These are phyloP conservation scores for Mycalesis mineus DNA, from an alignment of 2,888 invertebrate genomes.

Conservation along the genomic window DNA sequence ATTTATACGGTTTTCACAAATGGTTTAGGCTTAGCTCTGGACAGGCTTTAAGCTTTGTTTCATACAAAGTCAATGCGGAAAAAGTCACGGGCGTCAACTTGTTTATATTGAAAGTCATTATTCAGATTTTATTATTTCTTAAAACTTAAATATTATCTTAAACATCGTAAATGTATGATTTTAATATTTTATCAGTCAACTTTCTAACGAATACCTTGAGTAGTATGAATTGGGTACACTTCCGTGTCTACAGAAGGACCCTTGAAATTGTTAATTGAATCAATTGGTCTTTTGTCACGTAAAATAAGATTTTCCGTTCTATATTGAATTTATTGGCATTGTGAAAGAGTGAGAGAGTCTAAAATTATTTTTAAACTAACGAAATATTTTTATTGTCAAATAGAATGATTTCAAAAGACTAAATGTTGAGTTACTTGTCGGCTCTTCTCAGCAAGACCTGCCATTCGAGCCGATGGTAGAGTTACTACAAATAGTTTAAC, in stretches of 20 bases:
- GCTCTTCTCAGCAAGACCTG: too few relatives aligned
- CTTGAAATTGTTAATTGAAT: conserved; percentile 25
- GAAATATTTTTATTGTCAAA: conserved; percentile 6
- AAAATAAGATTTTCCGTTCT: conserved; percentile 8
- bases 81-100: too few relatives aligned
- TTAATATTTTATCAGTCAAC: not conserved
- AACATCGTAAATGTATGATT: not conserved
- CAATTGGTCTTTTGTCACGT: conserved; percentile 29
- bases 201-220: not conserved
- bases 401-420: not conserved
- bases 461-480: too few relatives aligned
- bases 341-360: not conserved
- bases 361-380: conserved; percentile 8
- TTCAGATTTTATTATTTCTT: too few relatives aligned
- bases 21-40: too few relatives aligned
- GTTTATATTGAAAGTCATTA: too few relatives aligned
- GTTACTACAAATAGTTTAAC: too few relatives aligned
- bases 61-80: too few relatives aligned
- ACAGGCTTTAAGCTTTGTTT: too few relatives aligned
- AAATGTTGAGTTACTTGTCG: too few relatives aligned
- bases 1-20: too few relatives aligned
- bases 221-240: not conserved
- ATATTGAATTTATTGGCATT: not conserved
- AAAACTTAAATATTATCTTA: not conserved
- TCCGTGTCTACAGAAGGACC: not conserved